Base-by-base conservation (phyloP, 2,797 vertebrate species). In the Ptychobarbus kaznakovi region DNA sequence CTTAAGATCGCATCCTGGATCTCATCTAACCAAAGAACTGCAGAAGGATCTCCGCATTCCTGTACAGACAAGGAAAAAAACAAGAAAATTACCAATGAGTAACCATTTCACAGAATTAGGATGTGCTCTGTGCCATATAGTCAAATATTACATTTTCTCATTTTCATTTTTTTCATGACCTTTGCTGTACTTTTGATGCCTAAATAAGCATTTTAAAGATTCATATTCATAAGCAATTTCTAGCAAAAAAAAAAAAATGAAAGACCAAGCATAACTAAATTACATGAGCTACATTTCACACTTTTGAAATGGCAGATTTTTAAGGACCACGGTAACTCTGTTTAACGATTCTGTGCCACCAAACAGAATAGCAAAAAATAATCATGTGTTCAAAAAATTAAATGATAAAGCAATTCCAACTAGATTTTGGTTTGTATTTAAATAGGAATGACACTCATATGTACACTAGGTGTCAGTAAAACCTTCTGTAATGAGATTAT, bases 21-120 rank as follows among this genome's bases (percentile, higher is more conserved):
- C 94, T 99, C 98, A 94, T 99, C 98, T 91, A 99, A 88, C 98
- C 98, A 99, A 46, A 99, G 93, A 58, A 98, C 98, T 80, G 98
- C 98, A 38, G 98, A 99, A 12, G 98, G 97, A 88, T 99, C 98
- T 88, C 92, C 95, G 0, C 96, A 98, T 91, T 99, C 98, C 98
- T 99, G 90, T 11, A 91, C 5, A 35, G 7, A 66, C 18, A 89
- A 35, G 82, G 16, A 58, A n/a, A 25, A 12, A 53, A 25, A 86
- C 1, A 20, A 53, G 9, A 58, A 20, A 15, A 10, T 61, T 11
- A 40, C 1, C 49, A 15, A 20, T 13, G 1, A 32, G n/a, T 12
- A 11, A 40, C 51, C 16, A 40, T 49, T 16, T 87, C 15, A 49
- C 40, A 32, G 32, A 42, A 78, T 46, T 38, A 53, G 46, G 25